Evolutionary conservation across 1,140 invertebrate genomes (phyloP).

Genomic region (Metopolophium dirhodum): DNA sequence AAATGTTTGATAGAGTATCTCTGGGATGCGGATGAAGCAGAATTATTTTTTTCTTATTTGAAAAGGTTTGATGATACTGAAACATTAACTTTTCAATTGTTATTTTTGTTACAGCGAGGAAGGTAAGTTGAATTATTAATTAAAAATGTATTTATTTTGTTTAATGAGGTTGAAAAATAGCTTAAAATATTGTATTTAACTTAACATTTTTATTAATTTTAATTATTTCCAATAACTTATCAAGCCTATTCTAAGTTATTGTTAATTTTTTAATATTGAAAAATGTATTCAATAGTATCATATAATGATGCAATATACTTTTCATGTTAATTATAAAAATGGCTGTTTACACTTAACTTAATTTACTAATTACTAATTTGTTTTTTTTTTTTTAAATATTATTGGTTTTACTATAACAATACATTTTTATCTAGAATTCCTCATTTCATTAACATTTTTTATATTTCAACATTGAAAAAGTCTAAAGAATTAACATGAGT

Average conservation of each 20-base stretch:
- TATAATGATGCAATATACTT: background rate
- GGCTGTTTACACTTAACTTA: background rate
- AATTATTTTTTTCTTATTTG: constrained; percentile 39
- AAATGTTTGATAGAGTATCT: constrained; percentile 5
- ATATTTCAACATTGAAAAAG: background rate
- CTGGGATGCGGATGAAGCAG: background rate
- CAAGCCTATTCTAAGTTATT: background rate
- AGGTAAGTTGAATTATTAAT: constrained; percentile 5
- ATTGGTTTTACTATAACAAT: too few relatives aligned
- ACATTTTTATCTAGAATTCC: too few relatives aligned
- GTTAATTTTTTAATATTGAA: background rate
- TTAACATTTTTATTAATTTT: too few relatives aligned
- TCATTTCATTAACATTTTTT: background rate
- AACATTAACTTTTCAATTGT: constrained; percentile 7
- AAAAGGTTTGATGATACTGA: constrained; percentile 19
- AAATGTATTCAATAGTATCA: too few relatives aligned
- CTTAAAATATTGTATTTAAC: background rate
- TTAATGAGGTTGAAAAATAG: background rate
- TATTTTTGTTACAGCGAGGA: constrained; percentile 41
- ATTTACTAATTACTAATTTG: background rate
- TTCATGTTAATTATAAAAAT: background rate
- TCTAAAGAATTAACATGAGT: too few relatives aligned
- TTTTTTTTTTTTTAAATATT: background rate
- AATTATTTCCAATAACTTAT: too few relatives aligned
- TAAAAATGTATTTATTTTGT: background rate